Percentiles rank a stretch among this genome's conserved stretches.
These are phyloP conservation scores for Hydrozoanthus tunicans DNA, from an alignment of 64 coral and sea anemone species.

Conservation along the genomic window DNA sequence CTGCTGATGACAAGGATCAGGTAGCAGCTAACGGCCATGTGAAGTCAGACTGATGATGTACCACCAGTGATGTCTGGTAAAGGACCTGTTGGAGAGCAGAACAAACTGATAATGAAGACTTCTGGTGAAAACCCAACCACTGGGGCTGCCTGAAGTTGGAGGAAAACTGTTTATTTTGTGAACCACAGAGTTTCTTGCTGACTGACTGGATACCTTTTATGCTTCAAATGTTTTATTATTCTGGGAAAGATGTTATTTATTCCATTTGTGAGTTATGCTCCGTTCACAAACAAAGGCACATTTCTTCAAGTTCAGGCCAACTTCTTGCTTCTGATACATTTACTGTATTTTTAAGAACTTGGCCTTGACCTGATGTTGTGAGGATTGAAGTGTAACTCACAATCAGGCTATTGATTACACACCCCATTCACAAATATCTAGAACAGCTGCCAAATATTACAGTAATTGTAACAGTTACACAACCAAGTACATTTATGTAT, in stretches of 20 bases:
- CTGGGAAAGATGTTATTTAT: not conserved
- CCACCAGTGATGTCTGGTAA: not conserved
- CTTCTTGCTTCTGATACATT: too few relatives aligned
- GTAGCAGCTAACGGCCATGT: conserved; percentile 25
- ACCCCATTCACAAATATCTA: too few relatives aligned
- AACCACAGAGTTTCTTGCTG: not conserved
- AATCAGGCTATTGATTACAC: too few relatives aligned
- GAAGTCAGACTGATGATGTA: conserved; percentile 23
- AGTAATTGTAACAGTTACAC: too few relatives aligned
- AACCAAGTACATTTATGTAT: too few relatives aligned
- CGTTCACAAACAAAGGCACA: too few relatives aligned
- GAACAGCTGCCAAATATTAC: too few relatives aligned
- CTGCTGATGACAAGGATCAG: conserved; percentile 1
- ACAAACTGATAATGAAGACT: conserved; percentile 71
- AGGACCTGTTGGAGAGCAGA: conserved; percentile 29
- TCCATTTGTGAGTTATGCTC: too few relatives aligned
- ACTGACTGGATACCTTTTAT: not conserved
- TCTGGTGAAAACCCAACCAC: conserved; percentile 68
- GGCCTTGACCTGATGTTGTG: too few relatives aligned
- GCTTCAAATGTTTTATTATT: not conserved
- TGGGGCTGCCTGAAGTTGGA: conserved; percentile 73
- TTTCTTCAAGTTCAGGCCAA: too few relatives aligned
- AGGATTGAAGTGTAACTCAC: too few relatives aligned
- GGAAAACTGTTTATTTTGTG: conserved; percentile 49
- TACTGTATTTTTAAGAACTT: too few relatives aligned